Evolutionary conservation across 2,113 vertebrate genomes (phyloP).

Genomic region (Crypturellus undulatus): DNA sequence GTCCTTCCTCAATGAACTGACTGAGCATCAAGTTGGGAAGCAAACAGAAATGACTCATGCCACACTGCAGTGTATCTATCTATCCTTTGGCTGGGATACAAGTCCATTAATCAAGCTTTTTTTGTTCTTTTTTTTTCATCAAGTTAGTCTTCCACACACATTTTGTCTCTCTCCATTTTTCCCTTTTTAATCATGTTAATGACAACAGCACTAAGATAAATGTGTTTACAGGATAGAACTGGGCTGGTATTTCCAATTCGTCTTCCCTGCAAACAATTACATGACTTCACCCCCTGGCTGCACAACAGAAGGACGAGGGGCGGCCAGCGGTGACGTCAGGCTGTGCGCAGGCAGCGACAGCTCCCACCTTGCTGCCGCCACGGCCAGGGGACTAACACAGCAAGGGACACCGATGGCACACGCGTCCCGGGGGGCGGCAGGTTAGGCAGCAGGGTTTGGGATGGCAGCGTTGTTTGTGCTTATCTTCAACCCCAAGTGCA

Average conservation of each 20-base stretch:
- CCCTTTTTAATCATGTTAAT: background rate
- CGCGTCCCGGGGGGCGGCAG: background rate
- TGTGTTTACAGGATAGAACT: constrained; percentile 22
- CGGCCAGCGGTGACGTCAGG: background rate
- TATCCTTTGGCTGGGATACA: background rate
- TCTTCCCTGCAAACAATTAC: background rate
- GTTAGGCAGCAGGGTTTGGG: background rate
- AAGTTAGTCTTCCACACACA: background rate
- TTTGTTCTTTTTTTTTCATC: background rate
- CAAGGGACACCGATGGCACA: background rate
- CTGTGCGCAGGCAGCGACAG: accelerated
- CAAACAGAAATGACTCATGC: background rate
- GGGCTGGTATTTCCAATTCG: constrained; percentile 23
- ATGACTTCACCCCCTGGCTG: constrained; percentile 33
- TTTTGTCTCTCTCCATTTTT: background rate
- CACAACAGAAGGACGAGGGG: background rate
- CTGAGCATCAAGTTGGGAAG: background rate
- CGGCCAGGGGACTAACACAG: background rate
- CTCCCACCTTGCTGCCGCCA: background rate
- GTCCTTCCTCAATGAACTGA: background rate
- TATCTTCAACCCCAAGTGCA: background rate
- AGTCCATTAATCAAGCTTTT: background rate
- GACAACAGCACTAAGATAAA: constrained; percentile 42
- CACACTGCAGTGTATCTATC: background rate
- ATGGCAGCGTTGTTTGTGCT: accelerated